These are phyloP conservation scores for Triops cancriformis DNA, from an alignment of 1,140 invertebrate genomes.

Conservation along the genomic window DNA sequence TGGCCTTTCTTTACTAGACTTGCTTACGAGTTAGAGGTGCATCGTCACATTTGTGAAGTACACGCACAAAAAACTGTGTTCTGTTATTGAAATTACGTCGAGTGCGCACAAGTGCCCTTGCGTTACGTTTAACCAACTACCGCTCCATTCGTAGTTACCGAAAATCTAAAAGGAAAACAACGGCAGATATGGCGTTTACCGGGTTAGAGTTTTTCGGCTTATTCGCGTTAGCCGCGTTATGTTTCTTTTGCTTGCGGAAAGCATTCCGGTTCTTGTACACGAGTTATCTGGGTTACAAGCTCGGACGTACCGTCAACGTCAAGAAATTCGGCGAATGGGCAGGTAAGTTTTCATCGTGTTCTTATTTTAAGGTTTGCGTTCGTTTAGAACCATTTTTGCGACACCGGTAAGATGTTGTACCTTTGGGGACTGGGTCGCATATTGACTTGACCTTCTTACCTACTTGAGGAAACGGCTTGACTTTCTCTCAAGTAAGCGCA, in stretches of 20 bases:
- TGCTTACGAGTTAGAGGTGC: not conserved
- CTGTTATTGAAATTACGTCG: not conserved
- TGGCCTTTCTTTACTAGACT: not conserved
- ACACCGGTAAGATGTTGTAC: not conserved
- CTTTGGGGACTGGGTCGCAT: constrained; percentile 1
- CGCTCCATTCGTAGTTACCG: not conserved
- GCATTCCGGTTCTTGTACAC: constrained; percentile 35
- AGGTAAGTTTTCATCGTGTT: constrained; percentile 32
- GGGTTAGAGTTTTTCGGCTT: constrained; percentile 33
- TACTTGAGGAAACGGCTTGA: not conserved
- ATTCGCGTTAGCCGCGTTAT: constrained; percentile 31
- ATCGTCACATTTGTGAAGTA: not conserved
- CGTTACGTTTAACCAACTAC: not conserved
- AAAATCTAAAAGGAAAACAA: not conserved
- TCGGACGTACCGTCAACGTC: constrained; percentile 37
- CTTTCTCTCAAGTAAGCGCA: not conserved
- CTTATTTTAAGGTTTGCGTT: not conserved
- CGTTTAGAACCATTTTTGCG: not conserved
- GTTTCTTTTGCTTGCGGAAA: constrained; percentile 31
- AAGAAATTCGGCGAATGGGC: constrained; percentile 39
- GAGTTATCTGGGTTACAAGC: constrained; percentile 36
- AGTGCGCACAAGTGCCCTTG: not conserved
- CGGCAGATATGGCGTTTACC: constrained; percentile 18
- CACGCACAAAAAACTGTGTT: not conserved
- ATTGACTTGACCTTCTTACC: not conserved